Evolutionary conservation across 2,113 vertebrate genomes (phyloP), one percentile per base, ranked within the genome.

Genomic region (Passer domesticus): DNA sequence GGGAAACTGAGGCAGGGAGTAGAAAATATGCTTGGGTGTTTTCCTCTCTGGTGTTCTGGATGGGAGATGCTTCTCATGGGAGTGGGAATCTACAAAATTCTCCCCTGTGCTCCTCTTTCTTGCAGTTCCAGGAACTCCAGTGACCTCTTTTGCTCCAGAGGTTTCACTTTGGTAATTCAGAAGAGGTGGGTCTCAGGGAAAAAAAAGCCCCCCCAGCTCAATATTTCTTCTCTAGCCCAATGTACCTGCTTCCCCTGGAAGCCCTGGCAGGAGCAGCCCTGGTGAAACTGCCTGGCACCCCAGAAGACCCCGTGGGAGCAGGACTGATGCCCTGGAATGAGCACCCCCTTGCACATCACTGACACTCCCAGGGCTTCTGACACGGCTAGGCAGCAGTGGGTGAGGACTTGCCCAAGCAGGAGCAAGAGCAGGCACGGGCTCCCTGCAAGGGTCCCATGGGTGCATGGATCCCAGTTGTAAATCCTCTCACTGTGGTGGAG

Each of bases 171-270:
- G 3, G 22, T 37, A 43, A 33, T 47, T 74, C 24, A 19, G 50
- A 66, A 33, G 59, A 49, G 39, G 23, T 39, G 78, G 21, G 23
- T 13, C 37, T 87, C 30, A 24, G 41, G 13, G n/a, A 43, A 53
- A 62, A 91, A 69, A 11, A 37, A 59, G 13, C 18, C 19, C 10
- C 63, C 37, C 9, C 23, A 43, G 16, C 8, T 55, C 0, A 0
- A 9, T 87, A 70, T 94, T 79, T 95, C 43, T 25, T 52, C 23
- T n/a, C 31, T 15, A 31, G 25, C 13, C 3, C 13, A n/a, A 12
- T 1, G 0, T 5, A 3, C 1, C 1, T 3, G 0, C 3, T 60
- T 31, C 5, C 3, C 4, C 3, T 28, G 1, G 7, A 18, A 50
- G 8, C 4, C 24, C 7, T 31, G 8, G 39, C 17, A 58, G 72